Evolutionary conservation across 2,797 vertebrate species (phyloP), one percentile per base, ranked within the genome.

Genomic region (Lycodopsis pacificus): DNA sequence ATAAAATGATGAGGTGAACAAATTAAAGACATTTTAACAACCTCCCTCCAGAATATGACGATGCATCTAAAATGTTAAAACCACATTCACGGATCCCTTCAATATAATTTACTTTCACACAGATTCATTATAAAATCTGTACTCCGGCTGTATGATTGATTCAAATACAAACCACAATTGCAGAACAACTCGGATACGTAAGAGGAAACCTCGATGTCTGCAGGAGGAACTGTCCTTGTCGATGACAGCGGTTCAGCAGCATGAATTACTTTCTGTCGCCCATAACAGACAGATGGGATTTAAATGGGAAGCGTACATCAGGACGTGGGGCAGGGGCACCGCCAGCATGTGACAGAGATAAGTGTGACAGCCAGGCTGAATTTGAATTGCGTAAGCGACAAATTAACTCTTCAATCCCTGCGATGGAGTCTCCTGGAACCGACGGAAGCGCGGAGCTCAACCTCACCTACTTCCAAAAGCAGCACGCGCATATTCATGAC

Each of bases 301-400:
- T 92, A 91, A 91, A 92, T 82, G 76, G 88, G 86, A 77, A 57
- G 75, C 87, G 80, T 88, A 84, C 84, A 90, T 94, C 88, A 92
- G 74, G 75, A 59, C 1, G 36, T 11, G 81, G 77, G 84, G 68
- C 73, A 25, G 57, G 59, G 38, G 56, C 57, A 42, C 64, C 61
- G 36, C 53, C 0, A 64, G 49, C 38, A 38, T 70, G 36, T 85
- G 92, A 90, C 91, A 81, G 56, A 92, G 91, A 92, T 73, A 68
- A 87, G 89, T 85, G 85, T 83, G 89, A 91, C 87, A 82, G 86
- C 73, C 9, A 1, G 36, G 79, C 80, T 54, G 82, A 81, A 85
- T 89, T 46, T 76, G 79, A 90, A 81, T 84, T 57, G 71, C 58
- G 14, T 2, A 32, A 68, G 77, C 68, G 4, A 87, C 91, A 82